Evolutionary conservation across 1,140 invertebrate genomes (phyloP).

Genomic region (Cyphomyrmex costatus): DNA sequence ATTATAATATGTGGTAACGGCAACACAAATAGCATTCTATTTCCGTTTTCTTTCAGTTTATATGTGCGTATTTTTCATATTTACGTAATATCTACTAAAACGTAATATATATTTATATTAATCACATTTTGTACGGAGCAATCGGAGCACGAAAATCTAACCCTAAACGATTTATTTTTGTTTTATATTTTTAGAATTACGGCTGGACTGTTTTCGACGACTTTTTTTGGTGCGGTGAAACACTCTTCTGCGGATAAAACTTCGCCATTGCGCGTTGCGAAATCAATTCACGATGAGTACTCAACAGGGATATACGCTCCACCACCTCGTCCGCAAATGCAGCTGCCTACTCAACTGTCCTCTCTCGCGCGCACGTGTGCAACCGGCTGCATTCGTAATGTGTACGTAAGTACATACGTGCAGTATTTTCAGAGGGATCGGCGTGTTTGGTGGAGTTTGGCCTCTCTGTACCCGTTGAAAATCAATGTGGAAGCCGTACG

Average conservation of each 20-base stretch:
- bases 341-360: slow-evolving; percentile 59
- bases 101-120: too few relatives aligned
- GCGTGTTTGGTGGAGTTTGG: slow-evolving; percentile 13
- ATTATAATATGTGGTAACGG: too few relatives aligned
- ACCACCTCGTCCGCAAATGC: slow-evolving; percentile 60
- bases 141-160: background rate
- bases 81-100: too few relatives aligned
- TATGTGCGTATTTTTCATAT: too few relatives aligned
- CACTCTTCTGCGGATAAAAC: slow-evolving; percentile 42
- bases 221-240: slow-evolving; percentile 30
- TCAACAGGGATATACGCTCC: slow-evolving; percentile 49
- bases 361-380: slow-evolving; percentile 40
- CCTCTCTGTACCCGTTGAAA: slow-evolving; percentile 10
- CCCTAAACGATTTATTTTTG: background rate
- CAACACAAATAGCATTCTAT: too few relatives aligned
- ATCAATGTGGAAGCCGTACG: slow-evolving; percentile 36
- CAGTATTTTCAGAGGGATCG: slow-evolving; percentile 29
- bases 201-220: slow-evolving; percentile 17
- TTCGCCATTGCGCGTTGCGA: slow-evolving; percentile 29
- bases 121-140: too few relatives aligned
- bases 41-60: too few relatives aligned
- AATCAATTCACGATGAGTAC: slow-evolving; percentile 58
- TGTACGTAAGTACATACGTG: slow-evolving; percentile 61
- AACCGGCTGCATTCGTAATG: slow-evolving; percentile 48
- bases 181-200: background rate